Base-by-base conservation (phyloP, 2,888 invertebrate species). In the Suillia variegata region DNA sequence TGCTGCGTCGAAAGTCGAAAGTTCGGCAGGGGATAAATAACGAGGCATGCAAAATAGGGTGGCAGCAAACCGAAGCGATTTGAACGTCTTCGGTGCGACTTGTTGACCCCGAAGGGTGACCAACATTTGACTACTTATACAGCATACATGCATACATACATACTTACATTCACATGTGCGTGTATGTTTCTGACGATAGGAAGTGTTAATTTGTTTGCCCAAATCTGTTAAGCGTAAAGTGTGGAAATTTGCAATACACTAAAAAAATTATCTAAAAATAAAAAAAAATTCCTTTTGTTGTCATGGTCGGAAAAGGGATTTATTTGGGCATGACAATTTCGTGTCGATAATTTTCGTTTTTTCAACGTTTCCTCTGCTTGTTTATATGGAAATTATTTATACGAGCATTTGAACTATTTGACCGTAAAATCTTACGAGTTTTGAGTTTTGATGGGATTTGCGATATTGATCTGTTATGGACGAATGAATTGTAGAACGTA, bases 151-250 rank as follows among this genome's bases (percentile, higher is more conserved):
- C n/a, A n/a, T n/a, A n/a, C n/a, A n/a, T n/a, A n/a, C n/a, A n/a
- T n/a, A 2, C 47, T 17, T 18, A 20, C 13, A 13, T 12, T 17
- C 21, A 13, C 21, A 13, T 47, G 13, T 42, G n/a, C n/a, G 47
- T 54, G 54, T 45, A 47, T 54, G 54, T 45, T 54, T 54, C 31
- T 54, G 54, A n/a, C n/a, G n/a, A 54, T 54, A 54, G 47, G 54
- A 54, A 54, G 54, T 54, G 54, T 54, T 54, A 54, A 54, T 54
- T 26, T 54, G 54, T 54, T 54, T 47, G 47, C 31, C 54, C 54
- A 54, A 45, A 54, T 18, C 15, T 18, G 6, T 45, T 45, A 34
- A 2, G 18, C 20, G 17, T 45, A 18, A 18, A 45, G 45, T 15
- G 45, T n/a, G 17, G 15, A 18, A 18, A 2, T 38, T 31, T 26